Evolutionary conservation across 1,140 invertebrate species (phyloP), one percentile per base, ranked within the genome.

Genomic region (Nixonia krombeini): DNA sequence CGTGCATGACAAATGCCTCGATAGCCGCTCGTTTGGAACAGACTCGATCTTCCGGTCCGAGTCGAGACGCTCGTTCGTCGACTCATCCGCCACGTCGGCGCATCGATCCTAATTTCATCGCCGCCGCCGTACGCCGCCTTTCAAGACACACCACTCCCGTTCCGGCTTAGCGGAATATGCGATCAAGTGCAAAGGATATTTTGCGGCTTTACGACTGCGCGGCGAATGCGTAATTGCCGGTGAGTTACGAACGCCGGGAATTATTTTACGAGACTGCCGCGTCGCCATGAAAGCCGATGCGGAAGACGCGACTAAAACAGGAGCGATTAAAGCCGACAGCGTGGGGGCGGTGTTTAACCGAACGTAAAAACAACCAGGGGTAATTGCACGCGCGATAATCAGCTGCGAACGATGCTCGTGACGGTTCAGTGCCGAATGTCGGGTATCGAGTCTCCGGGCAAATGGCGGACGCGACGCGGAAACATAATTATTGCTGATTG

Each of bases 1-100:
- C 47, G 65, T 69, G 58, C 55, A 63, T 69, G 63, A 63, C 33
- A 63, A 63, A 68, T 68, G 52, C 31, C 57, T 21, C 45, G 57
- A 56, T 61, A 57, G 61, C 64, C 56, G 50, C 51, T 42, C 47
- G 16, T 37, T 29, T 53, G 33, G 10, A 18, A 21, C 33, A 13
- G 53, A 23, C 62, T 68, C 62, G 62, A 68, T 62, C 35, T 49
- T 42, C 17, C 10, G 28, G 1, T 4, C 12, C 25, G 42, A 16
- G 29, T 4, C 29, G 29, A 31, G 29, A 4, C 29, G 2, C 9
- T 12, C 13, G 13, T 51, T 68, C 57, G 62, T 68, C 62, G 35
- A 18, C n/a, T 31, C 41, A 37, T 51, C 57, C 55, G 44, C 55
- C 52, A 29, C 35, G 16, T 3, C 31, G n/a, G n/a, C 42, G 15